Conservation (phyloP, 1,140 invertebrate genomes). For the Stratiolaelaps scimitus region DNA sequence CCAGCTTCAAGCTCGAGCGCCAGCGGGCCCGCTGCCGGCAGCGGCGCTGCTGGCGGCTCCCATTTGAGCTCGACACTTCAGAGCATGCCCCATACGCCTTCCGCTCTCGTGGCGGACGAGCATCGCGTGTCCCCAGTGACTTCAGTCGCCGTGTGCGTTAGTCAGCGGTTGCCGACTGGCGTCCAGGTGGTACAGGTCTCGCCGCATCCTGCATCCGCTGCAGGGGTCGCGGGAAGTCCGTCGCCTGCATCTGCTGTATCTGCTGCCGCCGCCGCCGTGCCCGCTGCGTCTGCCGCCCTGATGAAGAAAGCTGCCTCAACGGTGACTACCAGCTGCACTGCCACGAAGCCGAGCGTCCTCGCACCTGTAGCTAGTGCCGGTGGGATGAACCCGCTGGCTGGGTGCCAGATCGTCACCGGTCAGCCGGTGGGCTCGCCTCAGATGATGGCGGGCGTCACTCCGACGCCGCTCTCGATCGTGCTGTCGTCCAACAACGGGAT, state of each 20-base stretch:
- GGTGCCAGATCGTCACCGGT: too few relatives aligned
- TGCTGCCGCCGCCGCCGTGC: too few relatives aligned
- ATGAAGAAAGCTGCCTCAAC: conserved; percentile 28
- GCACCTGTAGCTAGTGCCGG: background rate
- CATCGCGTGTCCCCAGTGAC: conserved; percentile 25
- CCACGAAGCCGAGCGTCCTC: conserved; percentile 22
- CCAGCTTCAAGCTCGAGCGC: too few relatives aligned
- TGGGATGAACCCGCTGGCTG: too few relatives aligned
- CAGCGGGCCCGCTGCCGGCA: too few relatives aligned
- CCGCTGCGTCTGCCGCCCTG: background rate
- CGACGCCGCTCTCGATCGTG: conserved; percentile 11
- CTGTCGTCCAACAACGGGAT: conserved; percentile 14
- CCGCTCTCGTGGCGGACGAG: background rate
- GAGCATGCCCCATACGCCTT: background rate
- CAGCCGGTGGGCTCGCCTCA: background rate
- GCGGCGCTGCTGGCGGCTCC: too few relatives aligned
- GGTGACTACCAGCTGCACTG: conserved; percentile 29
- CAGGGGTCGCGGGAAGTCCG: too few relatives aligned
- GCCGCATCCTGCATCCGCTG: too few relatives aligned
- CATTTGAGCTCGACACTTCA: too few relatives aligned
- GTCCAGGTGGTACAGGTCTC: background rate
- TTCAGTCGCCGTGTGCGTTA: conserved; percentile 28
- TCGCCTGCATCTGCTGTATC: too few relatives aligned
- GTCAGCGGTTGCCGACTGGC: conserved; percentile 7
- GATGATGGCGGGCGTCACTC: background rate